phyloP scores from a whole-genome alignment of 1,140 invertebrate species.

The Coenobita brevimanus region DNA sequence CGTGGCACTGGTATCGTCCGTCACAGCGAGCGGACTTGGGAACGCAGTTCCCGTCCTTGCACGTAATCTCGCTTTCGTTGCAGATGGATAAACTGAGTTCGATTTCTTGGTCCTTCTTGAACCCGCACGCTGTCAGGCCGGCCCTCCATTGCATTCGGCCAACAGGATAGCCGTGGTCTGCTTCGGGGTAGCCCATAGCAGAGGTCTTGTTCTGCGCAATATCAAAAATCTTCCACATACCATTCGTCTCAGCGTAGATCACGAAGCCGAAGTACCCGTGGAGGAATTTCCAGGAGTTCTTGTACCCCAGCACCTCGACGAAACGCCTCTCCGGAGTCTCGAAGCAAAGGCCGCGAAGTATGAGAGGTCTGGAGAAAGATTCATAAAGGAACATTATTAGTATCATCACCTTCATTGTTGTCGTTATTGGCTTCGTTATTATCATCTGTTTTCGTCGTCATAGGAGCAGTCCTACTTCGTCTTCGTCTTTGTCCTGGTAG shows the following conservation, averaged over 20 bases:
- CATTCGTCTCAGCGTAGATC: neutral
- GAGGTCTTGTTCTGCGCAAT: neutral
- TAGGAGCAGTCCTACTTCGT: too few species aligned
- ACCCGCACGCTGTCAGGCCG: neutral
- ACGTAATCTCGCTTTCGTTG: slow-evolving; percentile 6
- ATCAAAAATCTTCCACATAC: slow-evolving; percentile 17
- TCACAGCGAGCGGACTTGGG: slow-evolving; percentile 22
- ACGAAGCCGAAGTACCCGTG: slow-evolving; percentile 39
- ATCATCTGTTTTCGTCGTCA: too few species aligned
- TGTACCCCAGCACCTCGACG: slow-evolving; percentile 31
- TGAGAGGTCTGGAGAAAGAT: neutral
- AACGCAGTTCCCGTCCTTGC: slow-evolving; percentile 25
- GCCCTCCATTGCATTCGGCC: slow-evolving; percentile 22
- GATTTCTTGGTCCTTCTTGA: neutral
- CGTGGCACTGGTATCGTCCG: slow-evolving; percentile 36
- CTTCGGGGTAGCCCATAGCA: neutral
- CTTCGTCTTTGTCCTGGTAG: too few species aligned
- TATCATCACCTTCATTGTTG: too few species aligned
- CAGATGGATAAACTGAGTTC: slow-evolving; percentile 23
- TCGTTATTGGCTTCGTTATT: too few species aligned
- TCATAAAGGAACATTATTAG: too few species aligned
- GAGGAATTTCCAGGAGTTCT: slow-evolving; percentile 1
- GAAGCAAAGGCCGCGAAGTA: slow-evolving; percentile 39
- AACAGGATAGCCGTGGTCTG: slow-evolving; percentile 15
- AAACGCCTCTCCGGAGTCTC: slow-evolving; percentile 17